Percentiles rank a stretch among this genome's conserved stretches.
Conservation (phyloP, 30 jellyfish, hydroid and myxozoan genomes). For the Chrysaora quinquecirrha region DNA sequence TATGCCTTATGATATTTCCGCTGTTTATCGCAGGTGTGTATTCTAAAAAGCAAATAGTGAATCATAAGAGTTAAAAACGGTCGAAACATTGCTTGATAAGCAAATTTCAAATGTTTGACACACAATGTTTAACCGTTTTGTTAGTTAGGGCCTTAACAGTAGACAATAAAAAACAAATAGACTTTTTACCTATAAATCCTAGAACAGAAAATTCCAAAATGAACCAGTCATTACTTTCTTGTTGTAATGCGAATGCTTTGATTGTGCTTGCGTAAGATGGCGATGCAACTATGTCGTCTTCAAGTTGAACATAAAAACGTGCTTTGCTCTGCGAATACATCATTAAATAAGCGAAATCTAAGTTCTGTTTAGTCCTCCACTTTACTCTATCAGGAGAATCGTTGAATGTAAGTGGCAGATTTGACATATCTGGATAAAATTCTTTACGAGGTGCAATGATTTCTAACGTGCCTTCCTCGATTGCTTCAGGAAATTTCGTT, state of each 20-base stretch:
- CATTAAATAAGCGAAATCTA: slow-evolving; percentile 90
- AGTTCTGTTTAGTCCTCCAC: slow-evolving; percentile 98
- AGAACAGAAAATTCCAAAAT: slow-evolving; percentile 93
- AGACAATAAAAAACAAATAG: no score
- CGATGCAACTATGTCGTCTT: slow-evolving; percentile 95
- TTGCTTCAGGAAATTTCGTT: slow-evolving; percentile 47
- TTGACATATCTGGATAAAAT: slow-evolving; percentile 83
- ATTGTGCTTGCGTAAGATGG: slow-evolving; percentile 96
- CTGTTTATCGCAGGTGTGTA: no score
- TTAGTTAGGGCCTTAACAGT: no score
- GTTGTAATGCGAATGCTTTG: slow-evolving; percentile 92
- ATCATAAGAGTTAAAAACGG: no score
- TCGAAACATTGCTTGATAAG: no score
- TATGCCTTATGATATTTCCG: no score
- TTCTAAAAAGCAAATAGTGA: no score
- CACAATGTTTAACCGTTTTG: no score
- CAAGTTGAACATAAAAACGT: slow-evolving; percentile 90
- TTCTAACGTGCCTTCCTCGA: slow-evolving; percentile 83
- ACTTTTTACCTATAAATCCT: slow-evolving; percentile 90
- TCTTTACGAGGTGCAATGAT: slow-evolving; percentile 80
- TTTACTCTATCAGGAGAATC: slow-evolving; percentile 95
- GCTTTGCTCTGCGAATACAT: slow-evolving; percentile 95
- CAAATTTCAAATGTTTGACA: no score
- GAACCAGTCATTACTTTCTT: slow-evolving; percentile 87
- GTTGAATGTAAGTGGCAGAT: slow-evolving; percentile 91